phyloP scores from a whole-genome alignment of 1,140 invertebrate species.

The Leptinotarsa defecta region DNA sequence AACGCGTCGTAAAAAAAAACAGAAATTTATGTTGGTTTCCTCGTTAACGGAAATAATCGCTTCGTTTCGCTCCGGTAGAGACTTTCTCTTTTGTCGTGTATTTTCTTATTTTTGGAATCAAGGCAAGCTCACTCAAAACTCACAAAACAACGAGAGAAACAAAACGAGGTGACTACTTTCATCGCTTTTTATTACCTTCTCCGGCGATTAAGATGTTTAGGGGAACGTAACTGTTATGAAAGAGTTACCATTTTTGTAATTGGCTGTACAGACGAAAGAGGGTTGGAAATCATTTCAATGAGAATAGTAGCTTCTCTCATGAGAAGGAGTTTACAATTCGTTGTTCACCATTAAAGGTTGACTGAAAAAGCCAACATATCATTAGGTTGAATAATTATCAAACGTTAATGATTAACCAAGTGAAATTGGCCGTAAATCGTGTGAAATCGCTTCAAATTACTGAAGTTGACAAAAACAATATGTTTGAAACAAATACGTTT shows the following conservation, averaged over 20 bases:
- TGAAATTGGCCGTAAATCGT: too few species aligned
- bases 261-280: background rate
- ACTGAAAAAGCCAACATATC: too few species aligned
- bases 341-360: too few species aligned
- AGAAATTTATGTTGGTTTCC: background rate
- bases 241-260: constrained; percentile 1
- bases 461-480: too few species aligned
- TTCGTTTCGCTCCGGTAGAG: background rate
- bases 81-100: background rate
- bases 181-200: background rate
- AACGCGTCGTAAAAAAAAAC: background rate
- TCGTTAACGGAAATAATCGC: constrained; percentile 3
- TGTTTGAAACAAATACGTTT: too few species aligned
- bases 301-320: too few species aligned
- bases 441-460: too few species aligned
- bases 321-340: too few species aligned
- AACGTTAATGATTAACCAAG: too few species aligned
- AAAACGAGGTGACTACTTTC: background rate
- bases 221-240: background rate
- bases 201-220: background rate
- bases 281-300: background rate
- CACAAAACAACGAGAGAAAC: background rate
- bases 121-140: background rate
- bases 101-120: constrained; percentile 3
- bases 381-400: too few species aligned